These are phyloP conservation scores for Tipula confusa DNA, from an alignment of 2,888 invertebrate species.

Conservation along the genomic window DNA sequence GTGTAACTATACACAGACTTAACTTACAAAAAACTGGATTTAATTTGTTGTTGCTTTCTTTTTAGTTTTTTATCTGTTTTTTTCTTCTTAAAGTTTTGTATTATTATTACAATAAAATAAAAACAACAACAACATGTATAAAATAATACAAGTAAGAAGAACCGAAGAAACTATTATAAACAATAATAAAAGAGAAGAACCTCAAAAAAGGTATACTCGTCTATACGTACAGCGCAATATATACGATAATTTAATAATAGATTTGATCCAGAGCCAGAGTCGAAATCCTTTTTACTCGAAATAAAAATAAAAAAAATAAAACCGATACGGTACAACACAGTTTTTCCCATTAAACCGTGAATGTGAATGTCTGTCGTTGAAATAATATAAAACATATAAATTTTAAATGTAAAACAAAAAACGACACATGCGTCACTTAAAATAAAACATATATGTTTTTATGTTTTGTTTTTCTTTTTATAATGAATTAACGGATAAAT, in stretches of 20 bases:
- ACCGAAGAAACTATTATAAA: neutral
- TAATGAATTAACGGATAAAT: neutral
- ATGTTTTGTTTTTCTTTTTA: neutral
- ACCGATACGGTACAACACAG: neutral
- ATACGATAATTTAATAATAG: neutral
- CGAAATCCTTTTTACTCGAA: neutral
- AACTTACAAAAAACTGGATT: constrained; percentile 6
- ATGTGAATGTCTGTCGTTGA: neutral
- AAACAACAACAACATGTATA: neutral
- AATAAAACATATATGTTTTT: neutral
- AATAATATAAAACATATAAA: neutral
- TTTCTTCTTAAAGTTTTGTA: neutral
- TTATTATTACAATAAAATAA: neutral
- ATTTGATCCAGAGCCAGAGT: constrained; percentile 20
- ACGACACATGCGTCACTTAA: neutral
- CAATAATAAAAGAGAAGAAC: neutral
- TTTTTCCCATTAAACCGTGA: neutral
- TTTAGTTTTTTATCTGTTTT: no score
- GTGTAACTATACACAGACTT: neutral
- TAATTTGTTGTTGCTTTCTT: neutral
- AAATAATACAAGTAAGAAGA: neutral
- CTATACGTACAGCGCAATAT: no score
- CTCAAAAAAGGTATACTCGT: neutral
- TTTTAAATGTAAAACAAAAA: neutral
- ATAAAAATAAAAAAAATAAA: neutral